Evolutionary conservation across 2,797 vertebrate genomes (phyloP), one percentile per base, ranked within the genome.

Genomic region (Eulemur coronatus): DNA sequence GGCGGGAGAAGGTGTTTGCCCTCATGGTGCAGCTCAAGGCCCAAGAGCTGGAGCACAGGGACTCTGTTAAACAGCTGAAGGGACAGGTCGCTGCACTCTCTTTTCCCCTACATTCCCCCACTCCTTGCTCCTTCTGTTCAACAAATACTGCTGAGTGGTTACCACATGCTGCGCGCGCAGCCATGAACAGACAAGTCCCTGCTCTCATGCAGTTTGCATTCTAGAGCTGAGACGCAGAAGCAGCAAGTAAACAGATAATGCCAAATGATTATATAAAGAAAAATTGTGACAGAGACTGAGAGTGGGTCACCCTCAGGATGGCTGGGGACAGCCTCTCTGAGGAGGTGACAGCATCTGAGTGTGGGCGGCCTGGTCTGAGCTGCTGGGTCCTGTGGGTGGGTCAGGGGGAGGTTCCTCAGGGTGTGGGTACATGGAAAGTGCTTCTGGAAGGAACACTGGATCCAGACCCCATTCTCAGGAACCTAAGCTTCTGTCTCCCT

Each of bases 1-100:
- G 99, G 99, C 99, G 99, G 95, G 98, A 99, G 95, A 99, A 99
- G 97, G 99, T 99, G 28, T 99, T 99, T 96, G 98, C 98, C 63
- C 98, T 99, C 43, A 99, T 99, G 67, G 98, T 99, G 94, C 99
- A 99, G 98, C 99, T 99, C 72, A 99, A 99, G 86, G 98, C 98
- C 17, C 99, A 99, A 97, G 99, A 99, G 88, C 97, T 99, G 17
- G 98, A 99, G 95, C 98, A 99, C 9, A 97, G 97, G 93, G 93
- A 97, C 10, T 30, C 35, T 1, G 10, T 70, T 76, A 43, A 82
- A 35, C 86, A 50, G 57, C 94, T 98, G 87, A 94, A 89, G 69
- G 98, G 98, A 89, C 98, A 98, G 98, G 99, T 99, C 97, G 73
- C 96, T 55, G 52, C 80, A 43, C 18, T 22, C 28, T 43, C 55